Evolutionary conservation across 2,797 vertebrate genomes (phyloP), one percentile per base, ranked within the genome.

Genomic region (Pseudocheirus occidentalis): DNA sequence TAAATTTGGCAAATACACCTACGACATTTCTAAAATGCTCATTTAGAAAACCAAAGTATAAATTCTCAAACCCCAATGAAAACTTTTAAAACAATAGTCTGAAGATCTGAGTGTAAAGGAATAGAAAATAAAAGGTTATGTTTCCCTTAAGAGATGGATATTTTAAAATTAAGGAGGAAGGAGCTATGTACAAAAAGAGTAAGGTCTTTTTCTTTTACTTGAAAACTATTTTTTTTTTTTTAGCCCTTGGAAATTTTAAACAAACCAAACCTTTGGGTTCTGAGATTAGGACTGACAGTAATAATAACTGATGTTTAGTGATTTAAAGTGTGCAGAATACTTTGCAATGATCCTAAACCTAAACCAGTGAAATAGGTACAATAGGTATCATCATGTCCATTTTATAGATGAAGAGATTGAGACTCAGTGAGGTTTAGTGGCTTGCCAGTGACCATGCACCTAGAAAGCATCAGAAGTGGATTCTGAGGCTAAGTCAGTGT

Each of bases 91-190:
- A 57, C 1, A 90, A 92, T 57, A 55, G 54, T 96, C 93, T 97
- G 59, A 94, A 90, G 73, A 92, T 81, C 93, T 92, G 92, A 93
- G 90, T 94, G 87, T 57, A 93, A 91, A 95, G 1, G 56, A 90
- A 55, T 56, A 94, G n/a, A 91, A 55, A 95, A 81, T 3, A 94
- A 90, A 59, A 6, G 16, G 57, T 58, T 66, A 24, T 11, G 62
- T 93, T 95, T 96, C 81, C 10, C 55, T 24, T 92, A 66, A 95
- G 92, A 91, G 62, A 93, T 59, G 12, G 7, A 21, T 55, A 12
- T 81, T 90, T 94, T 55, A 93, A 94, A 95, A 93, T 7, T 53
- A 57, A 58, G 31, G 54, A 96, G 34, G 7, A 93, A 90, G 9
- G 90, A 95, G 0, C 93, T 89, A 91, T 34, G 81, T 31, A 52